A percentile compares a stretch with the other conserved stretches of the same genome.
These are phyloP conservation scores for Ormyrus labotus DNA, from an alignment of 2,888 invertebrate genomes.

Conservation along the genomic window DNA sequence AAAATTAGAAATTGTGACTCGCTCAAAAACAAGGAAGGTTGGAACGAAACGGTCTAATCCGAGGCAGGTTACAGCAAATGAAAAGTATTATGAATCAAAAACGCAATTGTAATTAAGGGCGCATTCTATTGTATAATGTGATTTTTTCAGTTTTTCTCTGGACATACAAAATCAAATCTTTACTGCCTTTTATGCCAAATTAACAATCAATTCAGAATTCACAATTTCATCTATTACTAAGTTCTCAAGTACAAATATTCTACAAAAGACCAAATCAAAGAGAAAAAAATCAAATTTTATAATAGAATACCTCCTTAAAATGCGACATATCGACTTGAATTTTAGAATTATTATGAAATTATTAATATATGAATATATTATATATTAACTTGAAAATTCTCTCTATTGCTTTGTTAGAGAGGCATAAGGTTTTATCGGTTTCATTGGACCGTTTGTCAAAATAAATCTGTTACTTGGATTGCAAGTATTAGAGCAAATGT, in stretches of 20 bases:
- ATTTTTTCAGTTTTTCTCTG: too few species aligned
- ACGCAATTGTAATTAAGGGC: conserved; percentile 29
- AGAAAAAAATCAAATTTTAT: too few species aligned
- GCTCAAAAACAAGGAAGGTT: conserved; percentile 25
- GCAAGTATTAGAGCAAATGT: conserved; percentile 55
- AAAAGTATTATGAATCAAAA: conserved; percentile 50
- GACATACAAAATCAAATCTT: too few species aligned
- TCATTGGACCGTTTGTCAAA: conserved; percentile 48
- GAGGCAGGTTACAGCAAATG: conserved; percentile 33
- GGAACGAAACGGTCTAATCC: conserved; percentile 47
- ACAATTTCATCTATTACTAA: too few species aligned
- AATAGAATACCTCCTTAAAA: neutral
- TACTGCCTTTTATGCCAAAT: too few species aligned
- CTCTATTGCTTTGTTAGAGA: conserved; percentile 53
- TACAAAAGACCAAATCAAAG: too few species aligned
- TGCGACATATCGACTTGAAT: conserved; percentile 57
- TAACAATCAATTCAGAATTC: too few species aligned
- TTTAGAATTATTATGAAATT: conserved; percentile 48
- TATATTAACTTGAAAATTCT: conserved; percentile 46
- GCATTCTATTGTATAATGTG: too few species aligned
- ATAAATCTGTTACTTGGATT: conserved; percentile 52
- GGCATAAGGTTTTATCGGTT: conserved; percentile 44
- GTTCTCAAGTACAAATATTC: too few species aligned
- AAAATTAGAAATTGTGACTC: conserved; percentile 4
- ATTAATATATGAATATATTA: conserved; percentile 51